A percentile compares a stretch with the other conserved stretches of the same genome.
phyloP scores from a whole-genome alignment of 37 sponge, comb jelly and placozoan species.

The Eunapius fragilis region DNA sequence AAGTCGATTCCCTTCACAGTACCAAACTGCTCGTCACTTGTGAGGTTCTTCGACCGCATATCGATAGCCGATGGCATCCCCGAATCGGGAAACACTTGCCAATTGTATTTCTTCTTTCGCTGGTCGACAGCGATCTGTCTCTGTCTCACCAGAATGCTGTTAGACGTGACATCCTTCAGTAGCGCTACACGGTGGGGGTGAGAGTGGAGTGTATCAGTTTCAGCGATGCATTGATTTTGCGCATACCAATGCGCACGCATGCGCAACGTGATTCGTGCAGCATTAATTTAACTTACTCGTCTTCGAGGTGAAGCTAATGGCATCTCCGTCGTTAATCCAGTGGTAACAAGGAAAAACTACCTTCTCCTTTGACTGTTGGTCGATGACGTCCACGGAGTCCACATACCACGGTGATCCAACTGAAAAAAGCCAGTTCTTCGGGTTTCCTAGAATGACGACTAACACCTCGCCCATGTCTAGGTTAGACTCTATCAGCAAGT shows the following conservation, averaged over 20 bases:
- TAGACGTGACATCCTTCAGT: constrained; percentile 10
- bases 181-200: neutral
- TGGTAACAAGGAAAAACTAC: constrained; percentile 45
- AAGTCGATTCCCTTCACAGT: constrained; percentile 23
- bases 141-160: constrained; percentile 10
- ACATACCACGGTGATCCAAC: constrained; percentile 32
- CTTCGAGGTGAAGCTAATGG: constrained; percentile 7
- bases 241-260: too few relatives aligned
- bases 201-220: too few relatives aligned
- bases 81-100: constrained; percentile 9
- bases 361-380: neutral
- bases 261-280: neutral
- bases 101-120: constrained; percentile 14
- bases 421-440: neutral
- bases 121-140: neutral
- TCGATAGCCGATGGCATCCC: constrained; percentile 23
- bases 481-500: constrained; percentile 30
- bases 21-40: constrained; percentile 43
- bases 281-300: constrained; percentile 42
- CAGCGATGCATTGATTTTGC: too few relatives aligned
- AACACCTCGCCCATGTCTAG: constrained; percentile 33
- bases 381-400: constrained; percentile 1
- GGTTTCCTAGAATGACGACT: constrained; percentile 23
- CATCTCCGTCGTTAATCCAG: constrained; percentile 25
- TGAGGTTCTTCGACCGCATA: neutral